Evolutionary conservation across 2,113 vertebrate genomes (phyloP).

Genomic region (Picathartes gymnocephalus): DNA sequence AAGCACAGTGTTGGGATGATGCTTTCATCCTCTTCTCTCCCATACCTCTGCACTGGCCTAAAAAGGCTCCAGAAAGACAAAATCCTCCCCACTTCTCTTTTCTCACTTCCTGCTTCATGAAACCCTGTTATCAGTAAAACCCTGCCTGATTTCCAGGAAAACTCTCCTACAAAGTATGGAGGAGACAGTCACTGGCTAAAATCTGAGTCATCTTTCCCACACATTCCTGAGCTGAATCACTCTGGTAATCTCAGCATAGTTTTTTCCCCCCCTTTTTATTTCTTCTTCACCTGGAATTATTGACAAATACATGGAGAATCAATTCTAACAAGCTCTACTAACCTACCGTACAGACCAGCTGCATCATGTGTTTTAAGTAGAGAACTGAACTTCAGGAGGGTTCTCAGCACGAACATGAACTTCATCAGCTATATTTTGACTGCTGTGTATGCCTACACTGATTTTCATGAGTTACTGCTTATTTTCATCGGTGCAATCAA

Average conservation of each 20-base stretch:
- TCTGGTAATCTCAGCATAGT: not conserved
- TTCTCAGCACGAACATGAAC: not conserved
- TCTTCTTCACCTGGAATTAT: not conserved
- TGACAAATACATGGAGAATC: not conserved
- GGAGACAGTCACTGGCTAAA: not conserved
- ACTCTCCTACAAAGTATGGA: not conserved
- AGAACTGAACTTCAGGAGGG: not conserved
- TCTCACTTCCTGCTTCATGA: not conserved
- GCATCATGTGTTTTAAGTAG: not conserved
- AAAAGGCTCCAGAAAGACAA: not conserved
- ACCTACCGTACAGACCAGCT: not conserved
- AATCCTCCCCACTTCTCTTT: not conserved
- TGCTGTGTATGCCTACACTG: not conserved
- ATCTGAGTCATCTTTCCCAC: not conserved
- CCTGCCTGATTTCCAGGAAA: slow-evolving; percentile 9
- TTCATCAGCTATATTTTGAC: not conserved
- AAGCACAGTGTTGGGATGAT: not conserved
- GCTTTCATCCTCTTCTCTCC: not conserved
- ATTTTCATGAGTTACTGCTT: slow-evolving; percentile 10
- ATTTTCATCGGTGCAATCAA: slow-evolving; percentile 24
- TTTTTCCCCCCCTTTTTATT: too few relatives aligned
- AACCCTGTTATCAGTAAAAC: not conserved
- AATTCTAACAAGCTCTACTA: not conserved
- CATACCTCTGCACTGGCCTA: not conserved
- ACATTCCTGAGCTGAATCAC: not conserved